Conservation (phyloP, 2,888 invertebrate species). For the Megaustenia siamemsis region DNA sequence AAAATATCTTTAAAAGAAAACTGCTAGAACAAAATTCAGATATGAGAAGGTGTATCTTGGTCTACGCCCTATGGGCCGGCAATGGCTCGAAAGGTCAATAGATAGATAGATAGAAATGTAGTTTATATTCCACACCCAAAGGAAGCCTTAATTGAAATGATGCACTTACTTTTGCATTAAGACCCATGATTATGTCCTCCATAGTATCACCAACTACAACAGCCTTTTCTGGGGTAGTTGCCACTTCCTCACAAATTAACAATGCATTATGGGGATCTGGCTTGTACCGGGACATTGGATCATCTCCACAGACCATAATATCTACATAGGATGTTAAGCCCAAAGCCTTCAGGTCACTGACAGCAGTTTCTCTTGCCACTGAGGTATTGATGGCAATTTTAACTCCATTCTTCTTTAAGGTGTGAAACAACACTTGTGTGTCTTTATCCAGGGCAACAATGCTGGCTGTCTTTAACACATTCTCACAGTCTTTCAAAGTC, state of each 20-base stretch:
- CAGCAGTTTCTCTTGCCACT: slow-evolving; percentile 73
- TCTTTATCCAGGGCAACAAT: slow-evolving; percentile 63
- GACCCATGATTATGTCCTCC: slow-evolving; percentile 80
- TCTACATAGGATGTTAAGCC: slow-evolving; percentile 77
- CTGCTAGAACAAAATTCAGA: no score
- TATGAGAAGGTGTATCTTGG: no score
- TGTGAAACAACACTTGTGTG: slow-evolving; percentile 70
- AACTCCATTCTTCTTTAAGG: slow-evolving; percentile 76
- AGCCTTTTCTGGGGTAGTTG: slow-evolving; percentile 68
- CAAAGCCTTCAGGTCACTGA: slow-evolving; percentile 66
- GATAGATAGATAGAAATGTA: no score
- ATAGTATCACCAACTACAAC: slow-evolving; percentile 81
- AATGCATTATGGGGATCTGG: slow-evolving; percentile 79
- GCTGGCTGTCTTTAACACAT: slow-evolving; percentile 55
- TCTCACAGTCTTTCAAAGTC: slow-evolving; percentile 55
- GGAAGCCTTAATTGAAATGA: no score
- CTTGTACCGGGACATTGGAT: slow-evolving; percentile 76
- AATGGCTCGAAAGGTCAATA: no score
- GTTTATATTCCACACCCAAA: no score
- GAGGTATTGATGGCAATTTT: slow-evolving; percentile 81
- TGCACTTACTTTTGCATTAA: slow-evolving; percentile 74
- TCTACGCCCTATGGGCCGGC: no score
- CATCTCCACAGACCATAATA: slow-evolving; percentile 81
- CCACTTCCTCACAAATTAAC: slow-evolving; percentile 75
- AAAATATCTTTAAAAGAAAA: no score